Conservation (phyloP, 64 coral and sea anemone species). For the Porites lutea region DNA sequence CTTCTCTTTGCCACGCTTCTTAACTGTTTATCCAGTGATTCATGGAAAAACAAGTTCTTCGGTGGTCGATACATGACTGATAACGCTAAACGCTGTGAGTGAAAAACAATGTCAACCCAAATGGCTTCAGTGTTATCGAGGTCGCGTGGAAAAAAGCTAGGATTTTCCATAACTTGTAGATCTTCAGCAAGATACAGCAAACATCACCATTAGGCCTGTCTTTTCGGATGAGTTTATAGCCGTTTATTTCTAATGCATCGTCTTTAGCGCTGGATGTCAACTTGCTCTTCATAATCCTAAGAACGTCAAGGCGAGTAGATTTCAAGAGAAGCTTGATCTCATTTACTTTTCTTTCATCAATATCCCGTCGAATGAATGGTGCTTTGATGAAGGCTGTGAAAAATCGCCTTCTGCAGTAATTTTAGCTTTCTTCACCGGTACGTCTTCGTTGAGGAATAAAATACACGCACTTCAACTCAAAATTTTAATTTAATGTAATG, state of each 20-base stretch:
- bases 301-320: neutral
- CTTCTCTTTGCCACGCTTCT: neutral
- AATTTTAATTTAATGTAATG: too few relatives aligned
- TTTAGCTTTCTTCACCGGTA: too few relatives aligned
- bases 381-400: too few relatives aligned
- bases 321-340: constrained; percentile 2
- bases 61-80: constrained; percentile 28
- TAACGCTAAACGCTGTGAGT: constrained; percentile 6
- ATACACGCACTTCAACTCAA: too few relatives aligned
- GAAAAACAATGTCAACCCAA: constrained; percentile 24
- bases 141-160: neutral
- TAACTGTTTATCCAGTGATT: constrained; percentile 26
- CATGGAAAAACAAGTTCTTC: neutral
- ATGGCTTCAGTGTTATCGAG: constrained; percentile 7
- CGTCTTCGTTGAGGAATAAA: too few relatives aligned
- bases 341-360: constrained; percentile 12
- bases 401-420: too few relatives aligned
- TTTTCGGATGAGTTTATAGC: too few relatives aligned
- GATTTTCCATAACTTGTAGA: too few relatives aligned
- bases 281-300: constrained; percentile 24
- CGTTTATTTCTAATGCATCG: neutral
- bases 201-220: neutral
- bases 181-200: neutral
- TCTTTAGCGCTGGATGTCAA: neutral
- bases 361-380: neutral